These are phyloP conservation scores for Cylindroiulus punctatus DNA, from an alignment of 2,888 invertebrate genomes.

Conservation along the genomic window DNA sequence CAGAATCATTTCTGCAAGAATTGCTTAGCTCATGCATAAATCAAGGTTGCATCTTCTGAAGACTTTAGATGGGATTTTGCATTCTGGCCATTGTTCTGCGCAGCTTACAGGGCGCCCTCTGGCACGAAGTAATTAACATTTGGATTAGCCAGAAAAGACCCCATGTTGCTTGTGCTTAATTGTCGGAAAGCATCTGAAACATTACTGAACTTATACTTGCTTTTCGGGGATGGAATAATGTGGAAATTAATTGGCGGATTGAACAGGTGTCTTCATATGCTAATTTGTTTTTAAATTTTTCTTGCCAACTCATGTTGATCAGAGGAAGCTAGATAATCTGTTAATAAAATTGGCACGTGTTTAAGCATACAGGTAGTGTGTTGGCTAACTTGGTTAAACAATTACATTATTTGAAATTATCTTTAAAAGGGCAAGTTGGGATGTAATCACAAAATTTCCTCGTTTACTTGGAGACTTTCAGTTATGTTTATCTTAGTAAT, in stretches of 20 bases:
- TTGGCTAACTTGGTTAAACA: too few relatives aligned
- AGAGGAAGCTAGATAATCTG: too few relatives aligned
- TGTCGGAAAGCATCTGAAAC: background rate
- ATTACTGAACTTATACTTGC: background rate
- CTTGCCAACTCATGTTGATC: too few relatives aligned
- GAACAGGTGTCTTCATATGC: too few relatives aligned
- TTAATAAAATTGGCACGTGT: too few relatives aligned
- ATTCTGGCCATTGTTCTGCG: background rate
- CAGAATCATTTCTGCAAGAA: background rate
- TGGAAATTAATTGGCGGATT: slow-evolving; percentile 2
- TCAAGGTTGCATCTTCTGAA: background rate
- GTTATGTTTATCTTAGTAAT: too few relatives aligned
- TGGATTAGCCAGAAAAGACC: slow-evolving; percentile 9
- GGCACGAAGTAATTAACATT: slow-evolving; percentile 15
- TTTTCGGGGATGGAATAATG: background rate
- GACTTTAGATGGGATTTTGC: background rate
- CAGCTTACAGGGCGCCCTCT: background rate
- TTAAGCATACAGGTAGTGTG: too few relatives aligned
- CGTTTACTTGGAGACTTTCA: too few relatives aligned
- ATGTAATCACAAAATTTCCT: too few relatives aligned
- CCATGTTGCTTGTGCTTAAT: slow-evolving; percentile 28
- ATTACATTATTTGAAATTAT: too few relatives aligned
- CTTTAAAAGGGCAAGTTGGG: too few relatives aligned
- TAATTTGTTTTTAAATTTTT: too few relatives aligned
- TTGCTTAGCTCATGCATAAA: slow-evolving; percentile 36